Evolutionary conservation across 2,113 vertebrate species (phyloP).

Genomic region (Ursus arctos): DNA sequence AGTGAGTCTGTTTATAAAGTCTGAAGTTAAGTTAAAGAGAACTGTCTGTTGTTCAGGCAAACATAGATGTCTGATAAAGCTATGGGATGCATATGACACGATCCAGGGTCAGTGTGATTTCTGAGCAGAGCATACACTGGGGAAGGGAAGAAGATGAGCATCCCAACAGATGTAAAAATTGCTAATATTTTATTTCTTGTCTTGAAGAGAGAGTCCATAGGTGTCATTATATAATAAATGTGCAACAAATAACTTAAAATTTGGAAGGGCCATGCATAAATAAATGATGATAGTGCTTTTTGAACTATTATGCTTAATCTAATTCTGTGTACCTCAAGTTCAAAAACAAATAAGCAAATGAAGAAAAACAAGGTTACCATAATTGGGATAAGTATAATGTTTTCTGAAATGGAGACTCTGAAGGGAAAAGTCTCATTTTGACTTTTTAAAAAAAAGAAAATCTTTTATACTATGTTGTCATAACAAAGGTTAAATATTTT

Average conservation of each 20-base stretch:
- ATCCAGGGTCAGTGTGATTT: background rate
- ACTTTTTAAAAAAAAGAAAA: background rate
- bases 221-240: background rate
- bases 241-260: background rate
- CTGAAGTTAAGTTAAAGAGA: slow-evolving; percentile 12
- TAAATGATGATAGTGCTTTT: background rate
- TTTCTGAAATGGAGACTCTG: background rate
- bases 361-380: background rate
- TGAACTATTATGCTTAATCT: background rate
- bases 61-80: background rate
- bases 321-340: background rate
- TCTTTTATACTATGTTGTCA: background rate
- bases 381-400: no score
- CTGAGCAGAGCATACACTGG: background rate
- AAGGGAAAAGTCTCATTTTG: background rate
- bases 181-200: background rate
- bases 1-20: background rate
- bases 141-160: background rate
- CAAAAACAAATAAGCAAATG: background rate
- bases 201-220: background rate
- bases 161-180: background rate
- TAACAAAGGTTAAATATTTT: background rate
- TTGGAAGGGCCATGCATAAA: background rate
- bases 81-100: background rate
- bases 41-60: background rate